Evolutionary conservation across 64 coral and sea anemone genomes (phyloP).

Genomic region (Pocillopora damicornis): DNA sequence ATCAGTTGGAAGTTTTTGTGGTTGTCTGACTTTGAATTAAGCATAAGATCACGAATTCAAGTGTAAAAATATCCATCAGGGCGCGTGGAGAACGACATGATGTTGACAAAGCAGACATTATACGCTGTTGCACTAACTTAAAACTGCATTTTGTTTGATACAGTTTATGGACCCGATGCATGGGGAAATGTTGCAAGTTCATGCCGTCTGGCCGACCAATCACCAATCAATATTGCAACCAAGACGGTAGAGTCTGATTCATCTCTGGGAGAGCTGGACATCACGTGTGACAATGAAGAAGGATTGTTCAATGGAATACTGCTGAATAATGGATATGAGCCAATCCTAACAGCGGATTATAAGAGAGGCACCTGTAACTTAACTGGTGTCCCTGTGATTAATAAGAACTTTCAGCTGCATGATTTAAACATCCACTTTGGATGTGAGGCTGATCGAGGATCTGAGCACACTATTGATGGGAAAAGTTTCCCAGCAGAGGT

Average conservation of each 20-base stretch:
- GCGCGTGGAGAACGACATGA: too few relatives aligned
- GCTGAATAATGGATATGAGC: slow-evolving; percentile 22
- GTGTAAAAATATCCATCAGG: too few relatives aligned
- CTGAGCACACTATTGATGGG: slow-evolving; percentile 26
- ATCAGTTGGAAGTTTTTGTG: too few relatives aligned
- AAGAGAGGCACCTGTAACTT: slow-evolving; percentile 19
- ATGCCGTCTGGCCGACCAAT: slow-evolving; percentile 21
- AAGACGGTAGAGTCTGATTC: slow-evolving; percentile 21
- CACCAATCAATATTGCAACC: slow-evolving; percentile 29
- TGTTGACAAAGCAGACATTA: too few relatives aligned
- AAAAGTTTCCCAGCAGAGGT: slow-evolving; percentile 30
- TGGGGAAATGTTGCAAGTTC: slow-evolving; percentile 32
- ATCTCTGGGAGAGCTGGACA: slow-evolving; percentile 27
- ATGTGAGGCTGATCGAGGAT: slow-evolving; percentile 19
- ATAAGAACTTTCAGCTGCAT: slow-evolving; percentile 21
- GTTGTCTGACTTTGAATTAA: too few relatives aligned
- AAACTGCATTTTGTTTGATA: neutral
- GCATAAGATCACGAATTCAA: too few relatives aligned
- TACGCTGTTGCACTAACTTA: too few relatives aligned
- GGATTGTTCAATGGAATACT: slow-evolving; percentile 34
- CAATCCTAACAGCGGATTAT: slow-evolving; percentile 12
- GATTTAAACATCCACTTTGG: slow-evolving; percentile 44
- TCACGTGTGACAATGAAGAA: slow-evolving; percentile 31
- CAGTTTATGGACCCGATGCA: slow-evolving; percentile 21
- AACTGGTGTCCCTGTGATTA: neutral